Evolutionary conservation across 1,140 invertebrate genomes (phyloP).

Genomic region (Neodiprion pinetum): DNA sequence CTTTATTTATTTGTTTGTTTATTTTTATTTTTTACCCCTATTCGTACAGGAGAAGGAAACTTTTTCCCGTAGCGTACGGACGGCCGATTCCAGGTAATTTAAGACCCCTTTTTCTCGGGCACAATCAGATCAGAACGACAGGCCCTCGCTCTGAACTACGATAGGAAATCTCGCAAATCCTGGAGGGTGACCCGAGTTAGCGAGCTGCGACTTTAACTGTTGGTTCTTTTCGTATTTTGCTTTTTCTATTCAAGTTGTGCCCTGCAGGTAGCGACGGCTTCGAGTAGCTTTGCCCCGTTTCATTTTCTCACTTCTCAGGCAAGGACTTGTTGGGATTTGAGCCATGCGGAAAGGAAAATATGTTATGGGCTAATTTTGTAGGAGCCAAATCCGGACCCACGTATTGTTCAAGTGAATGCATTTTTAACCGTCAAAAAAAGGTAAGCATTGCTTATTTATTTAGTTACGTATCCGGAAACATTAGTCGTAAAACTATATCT

Average conservation of each 20-base stretch:
- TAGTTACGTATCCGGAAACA: too few species aligned
- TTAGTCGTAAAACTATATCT: too few species aligned
- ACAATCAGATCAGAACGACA: background rate
- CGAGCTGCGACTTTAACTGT: background rate
- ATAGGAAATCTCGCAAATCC: conserved; percentile 5
- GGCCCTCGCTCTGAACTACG: background rate
- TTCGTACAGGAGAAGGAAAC: background rate
- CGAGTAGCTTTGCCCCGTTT: background rate
- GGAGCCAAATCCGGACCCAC: too few species aligned
- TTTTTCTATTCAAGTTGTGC: background rate
- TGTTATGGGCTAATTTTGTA: too few species aligned
- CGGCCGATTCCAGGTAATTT: background rate
- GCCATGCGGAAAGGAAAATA: too few species aligned
- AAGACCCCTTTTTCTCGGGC: background rate
- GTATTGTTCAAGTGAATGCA: too few species aligned
- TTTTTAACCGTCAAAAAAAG: too few species aligned
- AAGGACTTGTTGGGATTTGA: too few species aligned
- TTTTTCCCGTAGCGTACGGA: background rate
- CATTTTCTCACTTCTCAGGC: too few species aligned
- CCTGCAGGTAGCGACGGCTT: background rate
- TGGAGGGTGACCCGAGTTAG: background rate
- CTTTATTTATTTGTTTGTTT: background rate
- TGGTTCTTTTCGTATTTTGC: background rate
- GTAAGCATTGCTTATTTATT: too few species aligned
- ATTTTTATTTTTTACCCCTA: background rate